Percentiles rank a stretch among this genome's conserved stretches.
Conservation (phyloP, 2,797 vertebrate species). For the Acipenser oxyrinchus region DNA sequence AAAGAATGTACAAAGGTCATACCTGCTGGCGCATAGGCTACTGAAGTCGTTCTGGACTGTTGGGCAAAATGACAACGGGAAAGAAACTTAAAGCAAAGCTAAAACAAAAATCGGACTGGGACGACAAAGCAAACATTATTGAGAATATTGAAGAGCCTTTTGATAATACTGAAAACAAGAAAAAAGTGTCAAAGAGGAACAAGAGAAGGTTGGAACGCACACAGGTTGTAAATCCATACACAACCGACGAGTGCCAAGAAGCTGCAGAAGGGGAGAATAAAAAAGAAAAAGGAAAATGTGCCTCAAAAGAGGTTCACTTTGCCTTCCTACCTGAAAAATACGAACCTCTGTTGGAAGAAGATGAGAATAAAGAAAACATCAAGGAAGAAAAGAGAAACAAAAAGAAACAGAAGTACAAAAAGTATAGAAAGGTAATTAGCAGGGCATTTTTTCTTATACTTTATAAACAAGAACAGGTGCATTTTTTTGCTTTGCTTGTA, state of each 20-base stretch:
- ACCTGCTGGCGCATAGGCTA: too few relatives aligned
- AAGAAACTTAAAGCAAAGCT: neutral
- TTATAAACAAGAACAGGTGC: too few relatives aligned
- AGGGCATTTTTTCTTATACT: too few relatives aligned
- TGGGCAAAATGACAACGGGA: too few relatives aligned
- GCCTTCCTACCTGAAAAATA: constrained; percentile 1
- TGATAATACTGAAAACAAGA: neutral
- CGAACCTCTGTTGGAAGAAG: neutral
- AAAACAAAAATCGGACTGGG: neutral
- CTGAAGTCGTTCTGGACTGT: too few relatives aligned
- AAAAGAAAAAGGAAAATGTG: neutral
- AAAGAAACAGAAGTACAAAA: constrained; percentile 9
- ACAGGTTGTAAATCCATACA: neutral
- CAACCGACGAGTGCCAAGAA: neutral
- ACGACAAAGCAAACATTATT: neutral
- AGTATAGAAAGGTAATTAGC: constrained; percentile 3
- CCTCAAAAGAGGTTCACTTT: constrained; percentile 4
- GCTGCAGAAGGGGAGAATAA: neutral
- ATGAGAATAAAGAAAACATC: neutral
- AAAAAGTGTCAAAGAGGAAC: neutral
- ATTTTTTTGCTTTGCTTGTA: too few relatives aligned
- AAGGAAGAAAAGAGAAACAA: constrained; percentile 1
- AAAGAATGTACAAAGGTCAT: too few relatives aligned
- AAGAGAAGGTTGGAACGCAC: neutral
- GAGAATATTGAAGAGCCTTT: neutral